Evolutionary conservation across 2,113 vertebrate species (phyloP).

Genomic region (Forbesichthys papilliferus): DNA sequence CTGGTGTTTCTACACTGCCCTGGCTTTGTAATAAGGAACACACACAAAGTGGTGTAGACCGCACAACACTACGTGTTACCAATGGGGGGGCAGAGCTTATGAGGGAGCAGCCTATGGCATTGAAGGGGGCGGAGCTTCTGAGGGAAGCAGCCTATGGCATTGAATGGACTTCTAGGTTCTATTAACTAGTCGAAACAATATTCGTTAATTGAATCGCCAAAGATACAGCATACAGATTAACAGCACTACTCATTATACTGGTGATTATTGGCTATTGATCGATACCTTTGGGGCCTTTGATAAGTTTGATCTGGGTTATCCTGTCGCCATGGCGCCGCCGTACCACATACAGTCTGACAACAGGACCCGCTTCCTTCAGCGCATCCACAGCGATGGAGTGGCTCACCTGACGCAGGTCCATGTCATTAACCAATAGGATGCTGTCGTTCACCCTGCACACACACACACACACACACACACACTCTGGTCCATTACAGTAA

Average conservation of each 20-base stretch:
- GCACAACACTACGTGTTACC: too few species aligned
- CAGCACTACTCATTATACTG: background rate
- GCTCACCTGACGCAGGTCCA: conserved; percentile 88
- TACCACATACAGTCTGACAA: conserved; percentile 86
- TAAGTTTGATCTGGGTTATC: conserved; percentile 85
- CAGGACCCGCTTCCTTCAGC: conserved; percentile 89
- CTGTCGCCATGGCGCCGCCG: conserved; percentile 80
- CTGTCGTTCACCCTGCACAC: conserved; percentile 85
- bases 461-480: background rate
- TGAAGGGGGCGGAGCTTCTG: too few species aligned
- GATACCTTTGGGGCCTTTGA: conserved; percentile 89
- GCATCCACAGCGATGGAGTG: conserved; percentile 88
- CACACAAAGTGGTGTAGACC: too few species aligned
- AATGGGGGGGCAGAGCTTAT: too few species aligned
- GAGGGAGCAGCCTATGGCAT: too few species aligned
- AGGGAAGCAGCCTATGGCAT: too few species aligned
- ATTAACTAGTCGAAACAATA: background rate
- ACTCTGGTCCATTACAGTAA: too few species aligned
- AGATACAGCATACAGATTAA: too few species aligned
- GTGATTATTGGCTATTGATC: background rate
- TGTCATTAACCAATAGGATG: conserved; percentile 88
- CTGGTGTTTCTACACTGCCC: too few species aligned
- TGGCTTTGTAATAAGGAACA: too few species aligned
- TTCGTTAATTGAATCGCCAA: too few species aligned
- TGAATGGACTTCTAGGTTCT: background rate